Percentiles rank a stretch among this genome's conserved stretches.
Evolutionary conservation across 2,113 vertebrate genomes (phyloP).

Genomic region (Alexandromys fortis): DNA sequence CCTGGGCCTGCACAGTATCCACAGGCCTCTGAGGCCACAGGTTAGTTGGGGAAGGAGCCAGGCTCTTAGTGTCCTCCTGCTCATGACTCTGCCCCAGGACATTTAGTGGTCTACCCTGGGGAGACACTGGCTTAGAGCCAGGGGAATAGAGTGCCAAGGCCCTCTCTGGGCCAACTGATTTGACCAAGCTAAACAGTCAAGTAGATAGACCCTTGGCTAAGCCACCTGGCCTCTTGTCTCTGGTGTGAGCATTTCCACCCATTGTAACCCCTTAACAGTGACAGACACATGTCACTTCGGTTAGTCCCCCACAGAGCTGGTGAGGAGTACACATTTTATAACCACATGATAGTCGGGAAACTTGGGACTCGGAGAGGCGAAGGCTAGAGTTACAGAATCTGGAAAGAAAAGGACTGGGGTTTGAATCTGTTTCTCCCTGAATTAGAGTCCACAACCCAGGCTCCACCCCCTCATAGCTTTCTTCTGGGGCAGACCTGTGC

Average conservation of each 20-base stretch:
- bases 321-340: not conserved
- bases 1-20: not conserved
- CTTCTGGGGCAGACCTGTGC: rapidly evolving
- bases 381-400: not conserved
- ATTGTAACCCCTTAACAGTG: not conserved
- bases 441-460: not conserved
- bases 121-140: not conserved
- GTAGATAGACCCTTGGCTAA: not conserved
- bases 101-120: too few relatives aligned
- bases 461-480: rapidly evolving
- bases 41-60: slow-evolving; percentile 12
- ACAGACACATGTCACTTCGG: not conserved
- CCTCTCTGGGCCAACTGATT: not conserved
- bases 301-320: not conserved
- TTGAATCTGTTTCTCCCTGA: rapidly evolving
- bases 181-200: not conserved
- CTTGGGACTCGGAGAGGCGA: not conserved
- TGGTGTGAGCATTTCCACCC: not conserved
- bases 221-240: not conserved
- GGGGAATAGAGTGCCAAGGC: not conserved
- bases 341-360: not conserved
- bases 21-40: not conserved
- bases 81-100: not conserved
- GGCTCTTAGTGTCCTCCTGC: not conserved
- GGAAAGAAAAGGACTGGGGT: rapidly evolving